Evolutionary conservation across 2,888 invertebrate genomes (phyloP).

Genomic region (Neoascia interrupta): DNA sequence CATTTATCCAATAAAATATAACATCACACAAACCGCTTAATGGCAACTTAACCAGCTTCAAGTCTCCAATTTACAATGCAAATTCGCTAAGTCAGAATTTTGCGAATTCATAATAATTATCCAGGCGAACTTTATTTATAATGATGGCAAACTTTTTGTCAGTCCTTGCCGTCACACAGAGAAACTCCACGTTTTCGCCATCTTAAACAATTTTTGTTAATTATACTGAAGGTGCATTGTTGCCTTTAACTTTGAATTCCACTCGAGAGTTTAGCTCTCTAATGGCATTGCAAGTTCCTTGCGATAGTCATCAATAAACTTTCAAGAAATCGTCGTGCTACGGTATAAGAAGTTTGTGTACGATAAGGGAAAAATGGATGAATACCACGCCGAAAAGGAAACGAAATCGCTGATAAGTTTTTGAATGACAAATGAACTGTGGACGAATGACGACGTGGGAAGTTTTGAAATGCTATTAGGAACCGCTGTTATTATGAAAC

Average conservation of each 20-base stretch:
- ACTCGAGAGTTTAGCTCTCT: constrained; percentile 28
- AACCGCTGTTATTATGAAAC: constrained; percentile 11
- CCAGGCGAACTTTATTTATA: constrained; percentile 56
- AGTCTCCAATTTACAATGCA: constrained; percentile 59
- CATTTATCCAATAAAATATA: too few species aligned
- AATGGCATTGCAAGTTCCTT: constrained; percentile 46
- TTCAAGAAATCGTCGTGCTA: constrained; percentile 42
- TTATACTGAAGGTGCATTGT: constrained; percentile 58
- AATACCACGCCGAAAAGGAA: constrained; percentile 42
- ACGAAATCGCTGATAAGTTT: constrained; percentile 60
- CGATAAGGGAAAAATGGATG: constrained; percentile 40
- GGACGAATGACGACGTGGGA: constrained; percentile 36
- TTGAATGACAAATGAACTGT: constrained; percentile 55
- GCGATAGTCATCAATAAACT: constrained; percentile 64
- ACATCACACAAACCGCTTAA: too few species aligned
- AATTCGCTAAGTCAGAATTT: constrained; percentile 60
- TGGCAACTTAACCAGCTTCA: too few species aligned
- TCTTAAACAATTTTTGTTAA: constrained; percentile 48
- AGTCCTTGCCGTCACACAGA: neutral
- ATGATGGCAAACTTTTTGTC: constrained; percentile 47
- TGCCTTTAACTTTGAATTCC: constrained; percentile 43
- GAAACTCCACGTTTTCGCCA: constrained; percentile 9
- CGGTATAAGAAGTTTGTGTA: constrained; percentile 21
- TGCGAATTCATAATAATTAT: constrained; percentile 54
- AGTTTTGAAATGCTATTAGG: constrained; percentile 38